phyloP scores from a whole-genome alignment of 2,113 vertebrate genomes.

The Neotoma lepida region DNA sequence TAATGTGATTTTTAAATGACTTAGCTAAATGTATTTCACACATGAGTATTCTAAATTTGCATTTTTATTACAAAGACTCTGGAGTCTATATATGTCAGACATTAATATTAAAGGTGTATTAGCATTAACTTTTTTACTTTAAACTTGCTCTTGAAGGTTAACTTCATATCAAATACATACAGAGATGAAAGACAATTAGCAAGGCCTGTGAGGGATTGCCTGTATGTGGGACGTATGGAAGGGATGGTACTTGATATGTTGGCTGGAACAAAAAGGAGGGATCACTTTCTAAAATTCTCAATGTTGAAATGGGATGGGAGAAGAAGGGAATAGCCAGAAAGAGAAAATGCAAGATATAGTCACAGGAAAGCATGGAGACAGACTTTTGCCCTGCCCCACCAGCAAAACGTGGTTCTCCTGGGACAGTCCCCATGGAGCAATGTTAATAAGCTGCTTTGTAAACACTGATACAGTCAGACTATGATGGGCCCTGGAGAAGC shows the following conservation, averaged over 20 bases:
- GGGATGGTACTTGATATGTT: fast-evolving
- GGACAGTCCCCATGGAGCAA: background rate
- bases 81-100: background rate
- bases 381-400: background rate
- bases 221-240: background rate
- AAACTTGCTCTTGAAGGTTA: conserved; percentile 29
- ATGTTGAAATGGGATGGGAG: background rate
- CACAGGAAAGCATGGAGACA: background rate
- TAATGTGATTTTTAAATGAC: conserved; percentile 63
- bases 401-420: background rate
- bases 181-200: background rate
- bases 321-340: background rate
- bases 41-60: conserved; percentile 49
- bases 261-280: background rate
- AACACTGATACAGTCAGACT: background rate
- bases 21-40: conserved; percentile 6
- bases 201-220: background rate
- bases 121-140: conserved; percentile 35
- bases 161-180: background rate
- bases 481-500: background rate
- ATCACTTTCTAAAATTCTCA: background rate
- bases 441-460: background rate
- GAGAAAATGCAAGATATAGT: background rate
- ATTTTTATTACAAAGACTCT: conserved; percentile 41
- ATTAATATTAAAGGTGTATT: conserved; percentile 14